phyloP scores from a whole-genome alignment of 2,797 vertebrate species.

The Siniperca scherzeri region DNA sequence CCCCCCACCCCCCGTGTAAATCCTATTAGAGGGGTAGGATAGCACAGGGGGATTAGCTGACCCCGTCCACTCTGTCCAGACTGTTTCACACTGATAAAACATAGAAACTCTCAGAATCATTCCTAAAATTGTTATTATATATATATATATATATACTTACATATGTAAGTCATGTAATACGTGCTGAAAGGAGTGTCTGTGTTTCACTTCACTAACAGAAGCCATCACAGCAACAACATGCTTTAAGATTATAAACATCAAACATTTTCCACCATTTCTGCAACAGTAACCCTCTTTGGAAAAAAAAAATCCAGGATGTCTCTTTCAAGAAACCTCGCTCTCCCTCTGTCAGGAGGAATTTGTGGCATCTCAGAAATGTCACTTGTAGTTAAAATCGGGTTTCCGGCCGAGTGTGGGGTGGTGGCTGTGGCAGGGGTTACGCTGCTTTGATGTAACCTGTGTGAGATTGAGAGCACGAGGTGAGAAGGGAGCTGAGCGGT shows the following conservation, averaged over 20 bases:
- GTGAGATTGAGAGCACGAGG: slow-evolving; percentile 15
- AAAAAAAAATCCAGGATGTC: slow-evolving; percentile 11
- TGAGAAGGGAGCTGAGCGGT: slow-evolving; percentile 2
- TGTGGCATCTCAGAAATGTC: slow-evolving; percentile 73
- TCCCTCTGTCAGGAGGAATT: slow-evolving; percentile 60
- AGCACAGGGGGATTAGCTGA: slow-evolving; percentile 59
- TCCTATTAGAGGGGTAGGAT: slow-evolving; percentile 61
- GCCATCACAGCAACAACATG: slow-evolving; percentile 8
- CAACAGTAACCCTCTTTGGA: slow-evolving; percentile 25
- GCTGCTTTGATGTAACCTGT: slow-evolving; percentile 59
- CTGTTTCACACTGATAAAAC: slow-evolving; percentile 53
- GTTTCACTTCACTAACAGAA: background rate
- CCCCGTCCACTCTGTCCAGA: slow-evolving; percentile 38
- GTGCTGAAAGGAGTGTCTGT: background rate
- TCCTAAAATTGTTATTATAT: background rate
- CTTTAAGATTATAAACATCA: slow-evolving; percentile 9
- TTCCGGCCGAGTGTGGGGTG: slow-evolving; percentile 13
- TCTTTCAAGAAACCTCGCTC: slow-evolving; percentile 21
- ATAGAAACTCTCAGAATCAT: slow-evolving; percentile 20
- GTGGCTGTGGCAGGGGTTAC: slow-evolving; percentile 9
- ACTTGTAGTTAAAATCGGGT: slow-evolving; percentile 53
- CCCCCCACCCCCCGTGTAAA: slow-evolving; percentile 46
- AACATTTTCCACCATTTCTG: slow-evolving; percentile 5
- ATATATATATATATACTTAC: background rate
- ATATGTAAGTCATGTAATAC: background rate